phyloP scores from a whole-genome alignment of 1,140 invertebrate species.

The Drosophila tristis region DNA sequence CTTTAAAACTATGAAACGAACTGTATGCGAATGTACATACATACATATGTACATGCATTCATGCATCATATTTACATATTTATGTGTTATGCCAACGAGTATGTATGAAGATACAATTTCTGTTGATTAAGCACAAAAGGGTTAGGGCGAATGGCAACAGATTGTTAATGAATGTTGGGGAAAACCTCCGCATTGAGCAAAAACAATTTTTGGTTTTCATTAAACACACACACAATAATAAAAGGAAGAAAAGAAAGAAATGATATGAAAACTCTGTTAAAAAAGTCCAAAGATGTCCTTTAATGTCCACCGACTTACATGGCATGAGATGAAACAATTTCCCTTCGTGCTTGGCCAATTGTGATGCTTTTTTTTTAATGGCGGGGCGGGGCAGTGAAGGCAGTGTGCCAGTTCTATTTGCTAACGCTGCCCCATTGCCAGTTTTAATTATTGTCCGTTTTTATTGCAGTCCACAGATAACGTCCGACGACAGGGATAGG shows the following conservation, averaged over 20 bases:
- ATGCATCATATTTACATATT: background rate
- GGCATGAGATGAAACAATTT: conserved; percentile 39
- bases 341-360: conserved; percentile 41
- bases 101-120: conserved; percentile 39
- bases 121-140: conserved; percentile 51
- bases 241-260: conserved; percentile 11
- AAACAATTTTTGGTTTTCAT: conserved; percentile 17
- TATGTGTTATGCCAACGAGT: conserved; percentile 22
- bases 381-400: background rate
- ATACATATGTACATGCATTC: no score
- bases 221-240: background rate
- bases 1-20: background rate
- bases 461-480: conserved; percentile 77
- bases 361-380: background rate
- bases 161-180: conserved; percentile 48
- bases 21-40: background rate
- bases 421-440: conserved; percentile 26
- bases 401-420: conserved; percentile 44
- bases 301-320: conserved; percentile 21
- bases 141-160: conserved; percentile 33
- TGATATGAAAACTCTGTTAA: conserved; percentile 38
- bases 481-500: conserved; percentile 42
- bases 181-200: conserved; percentile 13
- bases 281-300: conserved; percentile 22
- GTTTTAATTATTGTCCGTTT: conserved; percentile 79